A percentile compares a stretch with the other conserved stretches of the same genome.
Conservation (phyloP, 1,140 invertebrate species). For the Manduca sexta region DNA sequence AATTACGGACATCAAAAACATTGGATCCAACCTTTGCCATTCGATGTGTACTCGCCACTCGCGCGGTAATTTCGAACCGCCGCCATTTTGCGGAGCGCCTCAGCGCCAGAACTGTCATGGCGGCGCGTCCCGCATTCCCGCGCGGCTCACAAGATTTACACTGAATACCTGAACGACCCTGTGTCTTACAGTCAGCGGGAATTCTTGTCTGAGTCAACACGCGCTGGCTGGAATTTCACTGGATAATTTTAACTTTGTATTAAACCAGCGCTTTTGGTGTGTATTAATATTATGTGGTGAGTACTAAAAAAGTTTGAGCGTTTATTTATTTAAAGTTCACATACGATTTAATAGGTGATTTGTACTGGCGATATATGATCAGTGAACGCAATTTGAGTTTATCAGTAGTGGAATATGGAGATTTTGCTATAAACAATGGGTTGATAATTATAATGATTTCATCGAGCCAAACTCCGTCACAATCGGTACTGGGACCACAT, state of each 20-base stretch:
- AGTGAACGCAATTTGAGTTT: too few species aligned
- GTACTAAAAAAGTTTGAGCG: too few species aligned
- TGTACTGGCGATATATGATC: too few species aligned
- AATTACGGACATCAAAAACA: neutral
- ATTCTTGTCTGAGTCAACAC: constrained; percentile 9
- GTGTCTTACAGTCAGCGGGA: constrained; percentile 18
- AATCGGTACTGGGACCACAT: too few species aligned
- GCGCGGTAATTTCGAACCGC: constrained; percentile 18
- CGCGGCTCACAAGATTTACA: constrained; percentile 25
- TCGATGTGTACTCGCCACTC: neutral
- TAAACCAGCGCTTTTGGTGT: neutral
- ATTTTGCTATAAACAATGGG: too few species aligned
- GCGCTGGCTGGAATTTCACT: constrained; percentile 8
- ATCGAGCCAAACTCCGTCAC: too few species aligned
- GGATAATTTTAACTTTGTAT: constrained; percentile 11
- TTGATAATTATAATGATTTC: too few species aligned
- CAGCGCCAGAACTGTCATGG: constrained; percentile 32
- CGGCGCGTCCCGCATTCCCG: constrained; percentile 25
- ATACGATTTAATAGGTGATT: too few species aligned
- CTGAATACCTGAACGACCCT: constrained; percentile 23
- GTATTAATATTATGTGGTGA: neutral
- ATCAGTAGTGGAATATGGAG: too few species aligned
- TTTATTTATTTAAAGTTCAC: too few species aligned
- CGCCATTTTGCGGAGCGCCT: constrained; percentile 24
- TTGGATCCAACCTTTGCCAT: neutral